Evolutionary conservation across 2,113 vertebrate genomes (phyloP), one percentile per base, ranked within the genome.

Genomic region (Hymenochirus boettgeri): DNA sequence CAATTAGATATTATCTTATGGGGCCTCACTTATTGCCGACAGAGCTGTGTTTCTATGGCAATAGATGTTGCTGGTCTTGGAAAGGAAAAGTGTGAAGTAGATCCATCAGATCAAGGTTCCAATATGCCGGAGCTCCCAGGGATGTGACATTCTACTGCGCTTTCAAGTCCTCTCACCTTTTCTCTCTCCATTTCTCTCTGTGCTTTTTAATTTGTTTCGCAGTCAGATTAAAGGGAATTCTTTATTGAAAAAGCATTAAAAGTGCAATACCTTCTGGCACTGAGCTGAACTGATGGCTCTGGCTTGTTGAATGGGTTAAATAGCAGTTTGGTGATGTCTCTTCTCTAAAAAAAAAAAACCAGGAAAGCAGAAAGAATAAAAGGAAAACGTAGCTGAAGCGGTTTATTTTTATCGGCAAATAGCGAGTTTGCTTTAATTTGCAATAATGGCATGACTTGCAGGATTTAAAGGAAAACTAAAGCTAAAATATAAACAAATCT

Each of bases 191-290:
- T 21, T 39, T 57, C 12, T 56, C 62, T 65, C 27, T 48, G 5
- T 37, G 62, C 27, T 57, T 65, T 57, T 57, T 37, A 50, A 65
- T 65, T 54, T 57, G 29, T 35, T 57, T 29, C 53, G 35, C 54
- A 57, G 54, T 46, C 31, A 65, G 63, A 65, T 65, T 65, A 65
- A 65, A 65, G 63, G 17, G 54, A 65, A 57, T 65, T 50, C 31
- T 37, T 65, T 57, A 65, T 50, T 65, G 54, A 12, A 22, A 47
- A 65, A 65, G 42, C 27, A 35, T 47, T 65, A 46, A 63, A 57
- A 65, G 63, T 50, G 54, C 45, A 50, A 27, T 21, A 31, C 12
- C 63, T 57, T 18, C 29, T 35, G n/a, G 42, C 42, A 37, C 15
- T n/a, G 5, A 47, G 3, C 15, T 24, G 35, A 48, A 33, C 21